Base-by-base conservation (phyloP, 2,888 invertebrate species). In the Lochmaea capreae region DNA sequence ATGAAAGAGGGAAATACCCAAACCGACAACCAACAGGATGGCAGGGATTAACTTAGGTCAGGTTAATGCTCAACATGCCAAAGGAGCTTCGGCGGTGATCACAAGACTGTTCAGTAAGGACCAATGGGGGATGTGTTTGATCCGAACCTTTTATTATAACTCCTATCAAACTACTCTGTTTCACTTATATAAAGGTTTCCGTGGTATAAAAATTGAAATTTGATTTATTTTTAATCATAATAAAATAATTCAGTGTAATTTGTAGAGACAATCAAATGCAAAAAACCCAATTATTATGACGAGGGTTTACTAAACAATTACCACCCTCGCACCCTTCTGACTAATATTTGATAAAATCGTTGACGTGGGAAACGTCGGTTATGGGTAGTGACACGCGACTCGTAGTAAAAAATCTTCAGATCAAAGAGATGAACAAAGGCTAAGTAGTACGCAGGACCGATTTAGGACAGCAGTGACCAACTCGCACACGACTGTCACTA, bases 341-440 rank as follows among this genome's bases (percentile, higher is more conserved):
- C 22, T 46, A 67, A 65, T 68, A 75, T 75, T 67, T 67, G 75
- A 77, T 70, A 72, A 42, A 54, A 22, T 46, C 73, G 71, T 57
- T 71, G 69, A 77, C 79, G 82, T 79, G 81, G 80, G 81, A 84
- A 83, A 83, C 72, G 67, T 65, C n/a, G 42, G 71, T 74, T 81
- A 79, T 83, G 77, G 80, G 80, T 78, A n/a, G 73, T 62, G 62
- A 80, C 83, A 82, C 82, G 81, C 83, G 82, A 76, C 77, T 54
- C 58, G 14, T 22, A 58, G 67, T 58, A 67, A 59, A 67, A 67
- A 67, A 58, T 58, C 67, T 67, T 67, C 6, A 58, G 33, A 6
- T 58, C 42, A 43, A 58, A 43, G 58, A 12, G 58, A 42, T 58
- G 58, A 67, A 58, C 42, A 12, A 46, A 39, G 16, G 39, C 62